These are phyloP conservation scores for Sapayoa aenigma DNA, from an alignment of 2,113 vertebrate species.

Conservation along the genomic window DNA sequence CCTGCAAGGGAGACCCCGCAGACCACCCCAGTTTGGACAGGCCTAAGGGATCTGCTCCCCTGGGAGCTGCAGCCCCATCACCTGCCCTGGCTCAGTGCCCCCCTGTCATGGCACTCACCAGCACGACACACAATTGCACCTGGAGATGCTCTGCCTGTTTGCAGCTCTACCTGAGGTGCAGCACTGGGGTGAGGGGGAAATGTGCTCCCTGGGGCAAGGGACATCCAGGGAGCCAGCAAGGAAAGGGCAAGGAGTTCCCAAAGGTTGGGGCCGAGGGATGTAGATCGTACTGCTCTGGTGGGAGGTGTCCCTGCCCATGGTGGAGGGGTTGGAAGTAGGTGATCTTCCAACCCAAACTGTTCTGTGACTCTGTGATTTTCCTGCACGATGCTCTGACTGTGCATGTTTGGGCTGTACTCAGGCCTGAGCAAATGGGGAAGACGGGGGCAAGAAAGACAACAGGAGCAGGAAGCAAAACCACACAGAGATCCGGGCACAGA, in stretches of 20 bases:
- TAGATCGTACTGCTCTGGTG: neutral
- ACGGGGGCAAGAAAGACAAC: neutral
- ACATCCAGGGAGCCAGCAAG: neutral
- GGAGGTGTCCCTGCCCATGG: neutral
- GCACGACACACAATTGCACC: fast-evolving
- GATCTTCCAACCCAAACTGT: neutral
- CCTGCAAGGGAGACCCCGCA: neutral
- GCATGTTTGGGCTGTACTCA: neutral
- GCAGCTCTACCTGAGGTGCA: neutral
- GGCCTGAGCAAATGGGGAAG: neutral
- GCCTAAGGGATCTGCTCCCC: neutral
- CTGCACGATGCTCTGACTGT: fast-evolving
- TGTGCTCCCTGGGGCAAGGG: neutral
- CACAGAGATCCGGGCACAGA: neutral
- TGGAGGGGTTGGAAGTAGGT: neutral
- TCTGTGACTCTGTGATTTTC: neutral
- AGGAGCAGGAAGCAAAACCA: neutral
- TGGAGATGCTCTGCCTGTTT: neutral
- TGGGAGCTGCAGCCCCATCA: neutral
- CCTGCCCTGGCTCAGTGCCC: neutral
- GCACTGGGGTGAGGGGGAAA: neutral
- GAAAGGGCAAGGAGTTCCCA: neutral
- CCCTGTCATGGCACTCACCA: neutral
- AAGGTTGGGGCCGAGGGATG: neutral
- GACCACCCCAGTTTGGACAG: neutral